Conservation (phyloP, 2,888 invertebrate species). For the Bembecia ichneumoniformis region DNA sequence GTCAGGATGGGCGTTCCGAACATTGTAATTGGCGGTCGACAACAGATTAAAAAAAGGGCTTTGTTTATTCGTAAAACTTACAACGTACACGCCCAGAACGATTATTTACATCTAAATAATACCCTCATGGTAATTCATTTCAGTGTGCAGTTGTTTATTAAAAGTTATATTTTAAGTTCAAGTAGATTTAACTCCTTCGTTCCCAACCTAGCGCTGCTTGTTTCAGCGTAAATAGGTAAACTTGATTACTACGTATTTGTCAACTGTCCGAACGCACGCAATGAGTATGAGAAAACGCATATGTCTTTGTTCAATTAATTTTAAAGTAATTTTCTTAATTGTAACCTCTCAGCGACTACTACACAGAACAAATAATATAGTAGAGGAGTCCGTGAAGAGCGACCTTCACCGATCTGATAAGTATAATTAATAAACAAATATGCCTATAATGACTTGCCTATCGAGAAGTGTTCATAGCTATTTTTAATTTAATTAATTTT, state of each 20-base stretch:
- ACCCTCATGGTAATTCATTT: slow-evolving; percentile 8
- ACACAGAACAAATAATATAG: too few relatives aligned
- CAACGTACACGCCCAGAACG: slow-evolving; percentile 16
- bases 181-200: not conserved
- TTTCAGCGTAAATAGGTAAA: not conserved
- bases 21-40: slow-evolving; percentile 50
- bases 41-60: slow-evolving; percentile 36
- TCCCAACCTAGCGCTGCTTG: not conserved
- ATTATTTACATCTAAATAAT: slow-evolving; percentile 14
- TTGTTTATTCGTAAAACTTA: slow-evolving; percentile 22
- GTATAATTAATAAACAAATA: too few relatives aligned
- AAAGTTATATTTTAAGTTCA: slow-evolving; percentile 4
- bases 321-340: not conserved
- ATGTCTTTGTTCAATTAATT: not conserved
- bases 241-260: not conserved
- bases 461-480: too few relatives aligned
- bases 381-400: too few relatives aligned
- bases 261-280: not conserved
- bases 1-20: slow-evolving; percentile 54
- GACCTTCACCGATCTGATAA: too few relatives aligned
- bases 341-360: too few relatives aligned
- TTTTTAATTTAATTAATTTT: too few relatives aligned
- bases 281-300: not conserved
- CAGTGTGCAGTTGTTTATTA: slow-evolving; percentile 5
- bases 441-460: too few relatives aligned